Percentiles rank a stretch among this genome's conserved stretches.
phyloP scores from a whole-genome alignment of 2,888 invertebrate species.

The Tachina lurida region DNA sequence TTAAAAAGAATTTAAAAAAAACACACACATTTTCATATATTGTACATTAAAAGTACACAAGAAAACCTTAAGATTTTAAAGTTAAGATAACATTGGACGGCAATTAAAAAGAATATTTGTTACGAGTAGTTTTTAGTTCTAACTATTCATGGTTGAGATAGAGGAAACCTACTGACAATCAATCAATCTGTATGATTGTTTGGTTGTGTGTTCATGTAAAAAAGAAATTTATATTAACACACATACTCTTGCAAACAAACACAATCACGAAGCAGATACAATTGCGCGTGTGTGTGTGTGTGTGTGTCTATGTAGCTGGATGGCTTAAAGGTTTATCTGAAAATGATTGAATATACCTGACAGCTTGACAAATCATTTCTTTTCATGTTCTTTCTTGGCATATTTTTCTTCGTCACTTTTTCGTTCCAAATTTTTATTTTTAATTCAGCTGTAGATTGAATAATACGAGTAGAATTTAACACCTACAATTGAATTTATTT shows the following conservation, averaged over 20 bases:
- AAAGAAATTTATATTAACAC: constrained; percentile 34
- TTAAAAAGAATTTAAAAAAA: background rate
- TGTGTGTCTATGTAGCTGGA: background rate
- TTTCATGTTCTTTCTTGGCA: constrained; percentile 27
- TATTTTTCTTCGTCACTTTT: constrained; percentile 14
- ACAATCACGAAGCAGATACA: background rate
- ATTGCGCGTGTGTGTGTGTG: background rate
- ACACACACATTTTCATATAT: background rate
- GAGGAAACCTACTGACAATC: constrained; percentile 66
- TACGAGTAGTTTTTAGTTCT: constrained; percentile 30
- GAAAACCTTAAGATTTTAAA: constrained; percentile 46
- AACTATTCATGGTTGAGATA: constrained; percentile 57
- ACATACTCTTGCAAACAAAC: background rate
- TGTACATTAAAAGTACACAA: constrained; percentile 1
- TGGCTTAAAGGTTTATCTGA: constrained; percentile 42
- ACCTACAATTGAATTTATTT: constrained; percentile 46
- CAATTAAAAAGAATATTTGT: constrained; percentile 57
- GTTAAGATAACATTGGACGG: constrained; percentile 57
- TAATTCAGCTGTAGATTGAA: constrained; percentile 7
- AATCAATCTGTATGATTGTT: constrained; percentile 50
- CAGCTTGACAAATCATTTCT: constrained; percentile 70
- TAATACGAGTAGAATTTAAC: constrained; percentile 49
- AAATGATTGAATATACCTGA: constrained; percentile 68
- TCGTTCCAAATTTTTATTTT: constrained; percentile 7
- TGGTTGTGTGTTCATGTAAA: background rate